Percentiles rank a stretch among this genome's conserved stretches.
Conservation (phyloP, 2,888 invertebrate genomes). For the Lepidocyrtinus sp. region DNA sequence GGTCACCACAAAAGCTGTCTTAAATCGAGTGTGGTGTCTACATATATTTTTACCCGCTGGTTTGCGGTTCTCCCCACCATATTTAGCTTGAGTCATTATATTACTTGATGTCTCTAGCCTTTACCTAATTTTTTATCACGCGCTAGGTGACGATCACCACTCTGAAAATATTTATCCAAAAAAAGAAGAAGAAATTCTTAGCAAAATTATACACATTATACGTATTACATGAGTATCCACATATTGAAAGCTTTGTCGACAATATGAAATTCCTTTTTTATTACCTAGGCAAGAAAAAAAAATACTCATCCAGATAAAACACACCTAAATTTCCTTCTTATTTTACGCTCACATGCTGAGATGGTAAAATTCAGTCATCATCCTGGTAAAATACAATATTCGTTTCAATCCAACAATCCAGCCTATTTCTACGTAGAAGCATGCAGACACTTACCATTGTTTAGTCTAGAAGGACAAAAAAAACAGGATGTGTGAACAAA, state of each 20-base stretch:
- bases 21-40: constrained; percentile 16
- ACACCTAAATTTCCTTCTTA: not conserved
- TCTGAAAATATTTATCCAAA: no score
- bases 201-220: no score
- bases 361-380: constrained; percentile 48
- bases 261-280: not conserved
- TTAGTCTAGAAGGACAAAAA: constrained; percentile 4
- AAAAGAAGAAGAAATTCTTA: no score
- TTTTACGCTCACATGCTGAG: constrained; percentile 52
- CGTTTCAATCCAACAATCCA: not conserved
- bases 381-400: constrained; percentile 25
- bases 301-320: not conserved
- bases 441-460: constrained; percentile 22
- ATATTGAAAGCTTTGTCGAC: not conserved
- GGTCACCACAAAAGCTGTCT: constrained; percentile 28
- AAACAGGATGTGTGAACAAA: constrained; percentile 56
- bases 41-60: constrained; percentile 15
- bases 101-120: no score
- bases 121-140: not conserved
- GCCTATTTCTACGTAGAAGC: constrained; percentile 41
- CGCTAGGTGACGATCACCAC: no score
- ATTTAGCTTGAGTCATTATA: constrained; percentile 4
- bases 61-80: constrained; percentile 8
- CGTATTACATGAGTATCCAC: no score
- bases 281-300: not conserved